Conservation (phyloP, 2,113 vertebrate species). For the Mystacornis crossleyi region DNA sequence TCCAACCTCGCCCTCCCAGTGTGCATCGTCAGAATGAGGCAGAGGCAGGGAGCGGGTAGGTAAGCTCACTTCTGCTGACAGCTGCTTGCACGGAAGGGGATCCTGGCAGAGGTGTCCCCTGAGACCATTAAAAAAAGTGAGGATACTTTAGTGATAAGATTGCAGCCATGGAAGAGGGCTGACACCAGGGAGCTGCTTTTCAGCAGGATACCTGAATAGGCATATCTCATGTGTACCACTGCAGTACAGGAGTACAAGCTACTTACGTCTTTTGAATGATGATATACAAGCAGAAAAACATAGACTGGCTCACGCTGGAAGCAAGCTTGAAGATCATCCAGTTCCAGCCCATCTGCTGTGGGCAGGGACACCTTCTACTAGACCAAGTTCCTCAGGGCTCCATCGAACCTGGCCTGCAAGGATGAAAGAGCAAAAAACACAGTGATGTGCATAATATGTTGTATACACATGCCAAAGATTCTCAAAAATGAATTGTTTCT, state of each 20-base stretch:
- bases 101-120: not conserved
- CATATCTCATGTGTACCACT: not conserved
- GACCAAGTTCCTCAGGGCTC: not conserved
- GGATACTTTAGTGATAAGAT: not conserved
- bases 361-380: not conserved
- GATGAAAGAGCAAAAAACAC: not conserved
- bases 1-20: not conserved
- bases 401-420: not conserved
- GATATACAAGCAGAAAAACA: not conserved
- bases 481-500: not conserved
- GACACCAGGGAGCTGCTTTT: not conserved
- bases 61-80: not conserved
- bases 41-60: not conserved
- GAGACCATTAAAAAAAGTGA: not conserved
- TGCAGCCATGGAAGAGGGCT: not conserved
- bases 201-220: not conserved
- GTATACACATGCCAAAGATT: not conserved
- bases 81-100: accelerated
- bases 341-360: not conserved
- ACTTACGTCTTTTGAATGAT: accelerated
- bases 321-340: not conserved
- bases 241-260: not conserved
- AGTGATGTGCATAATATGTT: not conserved
- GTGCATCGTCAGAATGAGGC: not conserved
- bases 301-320: not conserved